These are phyloP conservation scores for Cordylochernes scorpioides DNA, from an alignment of 2,888 invertebrate genomes.

Conservation along the genomic window DNA sequence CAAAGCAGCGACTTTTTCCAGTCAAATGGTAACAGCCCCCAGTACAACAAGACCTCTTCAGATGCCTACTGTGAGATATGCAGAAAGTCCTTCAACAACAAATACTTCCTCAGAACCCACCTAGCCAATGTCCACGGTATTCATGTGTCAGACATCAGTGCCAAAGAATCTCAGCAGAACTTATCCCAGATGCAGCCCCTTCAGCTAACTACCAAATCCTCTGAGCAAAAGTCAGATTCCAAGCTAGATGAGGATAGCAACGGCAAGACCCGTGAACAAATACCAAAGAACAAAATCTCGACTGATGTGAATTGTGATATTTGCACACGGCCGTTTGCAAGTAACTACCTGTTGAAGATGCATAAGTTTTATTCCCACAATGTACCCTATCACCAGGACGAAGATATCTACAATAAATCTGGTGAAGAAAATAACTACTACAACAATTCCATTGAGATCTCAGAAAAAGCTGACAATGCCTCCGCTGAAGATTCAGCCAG, in stretches of 20 bases:
- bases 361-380: conserved; percentile 24
- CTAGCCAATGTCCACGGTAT: conserved; percentile 92
- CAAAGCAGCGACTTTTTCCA: too few species aligned
- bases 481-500: conserved; percentile 29
- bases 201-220: not conserved
- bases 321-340: conserved; percentile 22
- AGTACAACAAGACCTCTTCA: too few species aligned
- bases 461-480: conserved; percentile 4
- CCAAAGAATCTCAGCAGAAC: conserved; percentile 3
- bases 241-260: not conserved
- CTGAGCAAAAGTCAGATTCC: not conserved
- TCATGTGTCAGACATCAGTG: conserved; percentile 31
- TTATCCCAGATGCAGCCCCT: not conserved
- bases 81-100: conserved; percentile 95
- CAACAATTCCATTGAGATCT: too few species aligned
- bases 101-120: conserved; percentile 90
- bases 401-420: conserved; percentile 11
- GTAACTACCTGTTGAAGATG: conserved; percentile 23
- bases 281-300: not conserved
- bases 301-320: conserved; percentile 20
- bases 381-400: conserved; percentile 15
- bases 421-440: conserved; percentile 8
- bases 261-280: not conserved
- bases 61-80: conserved; percentile 92
- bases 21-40: too few species aligned